Evolutionary conservation across 2,888 invertebrate species (phyloP).

Genomic region (Agrotis exclamationis): DNA sequence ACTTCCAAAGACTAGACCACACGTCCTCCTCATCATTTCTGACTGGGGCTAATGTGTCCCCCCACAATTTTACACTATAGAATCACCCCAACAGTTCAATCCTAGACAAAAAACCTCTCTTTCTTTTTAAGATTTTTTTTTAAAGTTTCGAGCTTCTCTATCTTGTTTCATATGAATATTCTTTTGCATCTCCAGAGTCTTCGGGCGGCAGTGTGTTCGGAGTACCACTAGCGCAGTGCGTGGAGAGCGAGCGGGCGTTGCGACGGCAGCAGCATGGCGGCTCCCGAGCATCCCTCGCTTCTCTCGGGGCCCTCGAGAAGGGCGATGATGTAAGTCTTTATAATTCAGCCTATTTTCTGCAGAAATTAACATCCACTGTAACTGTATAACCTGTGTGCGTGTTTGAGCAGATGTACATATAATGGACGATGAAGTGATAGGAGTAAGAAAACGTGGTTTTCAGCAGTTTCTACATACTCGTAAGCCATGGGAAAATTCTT

Average conservation of each 20-base stretch:
- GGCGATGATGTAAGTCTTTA: slow-evolving; percentile 90
- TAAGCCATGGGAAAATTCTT: too few species aligned
- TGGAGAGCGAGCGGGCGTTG: slow-evolving; percentile 94
- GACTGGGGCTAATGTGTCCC: too few species aligned
- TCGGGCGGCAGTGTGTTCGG: slow-evolving; percentile 95
- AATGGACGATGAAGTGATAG: too few species aligned
- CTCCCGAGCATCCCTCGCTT: slow-evolving; percentile 94
- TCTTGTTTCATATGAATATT: not conserved
- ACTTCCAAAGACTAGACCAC: too few species aligned
- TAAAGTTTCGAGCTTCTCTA: not conserved
- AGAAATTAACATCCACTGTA: not conserved
- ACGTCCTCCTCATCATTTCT: too few species aligned
- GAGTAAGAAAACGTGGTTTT: too few species aligned
- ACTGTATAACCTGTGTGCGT: not conserved
- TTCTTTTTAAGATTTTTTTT: too few species aligned
- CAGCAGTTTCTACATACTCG: too few species aligned
- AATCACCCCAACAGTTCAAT: too few species aligned
- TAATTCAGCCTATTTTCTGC: not conserved
- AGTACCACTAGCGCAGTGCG: slow-evolving; percentile 95
- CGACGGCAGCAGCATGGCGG: slow-evolving; percentile 89
- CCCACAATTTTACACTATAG: too few species aligned
- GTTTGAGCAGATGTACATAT: not conserved
- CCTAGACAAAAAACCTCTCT: too few species aligned
- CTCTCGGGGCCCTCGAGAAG: slow-evolving; percentile 91
- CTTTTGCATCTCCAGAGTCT: slow-evolving; percentile 73